Conservation (phyloP, 2,113 vertebrate species). For the Leptobrachium leishanense region DNA sequence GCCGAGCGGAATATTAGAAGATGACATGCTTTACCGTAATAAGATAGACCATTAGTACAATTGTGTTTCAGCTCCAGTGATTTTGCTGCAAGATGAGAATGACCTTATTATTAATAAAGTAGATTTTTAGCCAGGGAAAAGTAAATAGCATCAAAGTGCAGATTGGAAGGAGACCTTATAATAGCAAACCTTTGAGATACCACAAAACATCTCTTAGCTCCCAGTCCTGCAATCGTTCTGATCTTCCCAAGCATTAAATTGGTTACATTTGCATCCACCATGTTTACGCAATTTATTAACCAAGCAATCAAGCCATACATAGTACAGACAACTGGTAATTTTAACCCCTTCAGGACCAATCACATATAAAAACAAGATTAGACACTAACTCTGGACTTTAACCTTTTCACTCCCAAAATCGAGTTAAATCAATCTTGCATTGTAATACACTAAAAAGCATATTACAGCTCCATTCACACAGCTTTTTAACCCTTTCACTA, state of each 20-base stretch:
- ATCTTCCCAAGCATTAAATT: neutral
- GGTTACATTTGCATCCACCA: neutral
- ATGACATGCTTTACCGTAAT: constrained; percentile 31
- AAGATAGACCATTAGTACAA: constrained; percentile 29
- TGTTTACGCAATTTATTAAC: neutral
- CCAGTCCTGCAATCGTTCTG: neutral
- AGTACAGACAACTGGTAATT: no score
- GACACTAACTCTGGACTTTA: no score
- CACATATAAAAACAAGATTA: no score
- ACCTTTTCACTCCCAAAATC: no score
- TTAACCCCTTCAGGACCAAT: no score
- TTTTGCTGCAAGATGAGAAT: constrained; percentile 24
- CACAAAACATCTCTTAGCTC: neutral
- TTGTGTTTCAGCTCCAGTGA: constrained; percentile 19
- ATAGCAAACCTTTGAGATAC: constrained; percentile 6
- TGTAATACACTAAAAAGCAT: no score
- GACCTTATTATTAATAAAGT: constrained; percentile 20
- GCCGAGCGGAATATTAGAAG: constrained; percentile 20
- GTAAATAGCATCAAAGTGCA: constrained; percentile 23
- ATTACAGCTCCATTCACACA: no score
- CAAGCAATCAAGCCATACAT: neutral
- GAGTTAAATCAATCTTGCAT: no score
- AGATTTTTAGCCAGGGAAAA: constrained; percentile 8
- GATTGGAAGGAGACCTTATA: neutral
- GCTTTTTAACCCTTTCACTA: no score